Base-by-base conservation (phyloP, 2,113 vertebrate genomes). In the Labrus mixtus region DNA sequence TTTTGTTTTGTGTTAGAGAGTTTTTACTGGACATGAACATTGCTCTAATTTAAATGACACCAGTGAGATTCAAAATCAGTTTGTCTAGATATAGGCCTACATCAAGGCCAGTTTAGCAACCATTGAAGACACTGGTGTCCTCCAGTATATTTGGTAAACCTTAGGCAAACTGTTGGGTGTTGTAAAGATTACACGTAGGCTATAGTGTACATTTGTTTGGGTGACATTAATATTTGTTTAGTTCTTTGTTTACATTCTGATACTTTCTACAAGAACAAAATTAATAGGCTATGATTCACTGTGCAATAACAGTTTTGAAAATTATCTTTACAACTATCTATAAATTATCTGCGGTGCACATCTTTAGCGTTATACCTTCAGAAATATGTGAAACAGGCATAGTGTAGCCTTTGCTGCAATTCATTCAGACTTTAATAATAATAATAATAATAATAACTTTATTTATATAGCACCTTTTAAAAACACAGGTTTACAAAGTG, bases 361-460 rank as follows among this genome's bases (percentile, higher is more conserved):
- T 33, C 29, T 4, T 33, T 33, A 33, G 29, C 4, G 29, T 33
- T 6, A 33, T 33, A 33, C 29, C 6, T 33, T 33, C 29, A 33
- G 25, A 25, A 25, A 25, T 25, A 33, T 6, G 4, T 33, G 29
- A 33, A 33, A 33, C 29, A 33, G 29, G 25, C 25, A 1, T 25
- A 25, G 2, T 2, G 25, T 3, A 25, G 25, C 25, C 25, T 25
- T 17, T 46, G 15, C 13, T 16, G 15, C 45, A 17, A 3, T 16
- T 13, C 48, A 55, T 33, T 71, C 29, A 23, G 37, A 79, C 76
- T 59, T 72, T n/a, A n/a, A n/a, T n/a, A n/a, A n/a, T n/a, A n/a
- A n/a, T n/a, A n/a, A n/a, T n/a, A n/a, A n/a, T n/a, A n/a, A n/a
- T n/a, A n/a, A n/a, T n/a, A n/a, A n/a, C n/a, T n/a, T n/a, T n/a